Conservation (phyloP, 2,113 vertebrate species). For the Geothlypis trichas region DNA sequence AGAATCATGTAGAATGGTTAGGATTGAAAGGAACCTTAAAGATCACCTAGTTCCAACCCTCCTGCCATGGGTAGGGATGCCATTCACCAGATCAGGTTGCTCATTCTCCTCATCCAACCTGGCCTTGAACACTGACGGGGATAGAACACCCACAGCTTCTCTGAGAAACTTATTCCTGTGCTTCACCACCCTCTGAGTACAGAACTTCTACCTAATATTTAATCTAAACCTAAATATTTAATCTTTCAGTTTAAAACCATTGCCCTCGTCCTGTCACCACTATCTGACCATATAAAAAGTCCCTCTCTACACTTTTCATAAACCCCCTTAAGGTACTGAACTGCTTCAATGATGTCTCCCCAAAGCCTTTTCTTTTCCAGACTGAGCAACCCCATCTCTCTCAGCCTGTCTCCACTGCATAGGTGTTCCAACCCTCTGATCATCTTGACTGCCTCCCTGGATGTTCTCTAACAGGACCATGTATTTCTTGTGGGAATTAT, state of each 20-base stretch:
- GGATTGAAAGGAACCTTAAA: neutral
- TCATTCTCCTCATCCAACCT: neutral
- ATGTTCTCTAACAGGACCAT: neutral
- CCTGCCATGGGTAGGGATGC: neutral
- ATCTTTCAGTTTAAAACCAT: neutral
- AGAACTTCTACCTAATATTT: neutral
- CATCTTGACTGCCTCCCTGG: neutral
- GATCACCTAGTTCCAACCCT: neutral
- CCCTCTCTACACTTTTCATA: neutral
- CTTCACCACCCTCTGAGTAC: neutral
- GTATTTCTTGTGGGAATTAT: neutral
- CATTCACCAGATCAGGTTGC: neutral
- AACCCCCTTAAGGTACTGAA: neutral
- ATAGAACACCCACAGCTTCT: neutral
- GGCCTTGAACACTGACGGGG: neutral
- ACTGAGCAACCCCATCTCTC: neutral
- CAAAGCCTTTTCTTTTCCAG: neutral
- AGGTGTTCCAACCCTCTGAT: neutral
- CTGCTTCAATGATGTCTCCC: neutral
- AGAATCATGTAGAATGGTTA: neutral
- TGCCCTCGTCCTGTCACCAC: neutral
- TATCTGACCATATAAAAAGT: neutral
- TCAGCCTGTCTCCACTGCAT: neutral
- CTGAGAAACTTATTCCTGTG: neutral
- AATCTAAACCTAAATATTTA: neutral